Evolutionary conservation across 2,888 invertebrate genomes (phyloP).

Genomic region (Lithosia quadra): DNA sequence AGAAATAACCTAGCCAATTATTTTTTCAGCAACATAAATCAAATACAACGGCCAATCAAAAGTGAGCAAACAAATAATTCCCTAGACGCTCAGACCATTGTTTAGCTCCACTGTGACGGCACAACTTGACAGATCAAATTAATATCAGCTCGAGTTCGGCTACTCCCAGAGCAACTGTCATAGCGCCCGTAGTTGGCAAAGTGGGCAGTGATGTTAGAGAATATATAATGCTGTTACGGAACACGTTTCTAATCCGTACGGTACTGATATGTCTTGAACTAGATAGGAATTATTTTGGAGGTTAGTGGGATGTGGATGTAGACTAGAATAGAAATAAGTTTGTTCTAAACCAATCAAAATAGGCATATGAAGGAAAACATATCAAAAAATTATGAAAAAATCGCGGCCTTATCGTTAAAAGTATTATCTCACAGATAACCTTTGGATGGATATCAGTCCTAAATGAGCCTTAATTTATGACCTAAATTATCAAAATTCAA

Average conservation of each 20-base stretch:
- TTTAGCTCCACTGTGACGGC: constrained; percentile 29
- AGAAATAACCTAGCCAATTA: background rate
- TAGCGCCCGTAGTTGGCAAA: constrained; percentile 42
- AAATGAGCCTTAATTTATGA: no score
- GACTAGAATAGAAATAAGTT: no score
- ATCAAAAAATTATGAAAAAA: no score
- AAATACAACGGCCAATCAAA: constrained; percentile 26
- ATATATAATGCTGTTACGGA: constrained; percentile 46
- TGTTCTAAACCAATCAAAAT: no score
- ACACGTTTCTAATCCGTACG: constrained; percentile 17
- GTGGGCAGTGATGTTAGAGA: constrained; percentile 30
- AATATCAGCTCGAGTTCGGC: constrained; percentile 39
- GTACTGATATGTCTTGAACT: constrained; percentile 19
- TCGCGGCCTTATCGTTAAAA: no score
- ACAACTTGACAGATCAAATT: constrained; percentile 49
- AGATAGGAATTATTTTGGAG: no score
- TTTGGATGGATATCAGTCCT: no score
- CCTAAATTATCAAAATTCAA: no score
- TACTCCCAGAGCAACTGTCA: constrained; percentile 43
- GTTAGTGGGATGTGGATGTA: background rate
- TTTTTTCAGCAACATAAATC: constrained; percentile 20
- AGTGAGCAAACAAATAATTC: constrained; percentile 34
- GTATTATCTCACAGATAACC: no score
- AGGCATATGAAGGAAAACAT: no score
- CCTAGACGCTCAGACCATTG: constrained; percentile 33